Evolutionary conservation across 2,113 vertebrate species (phyloP), one percentile per base, ranked within the genome.

Genomic region (Dromaius novaehollandiae): DNA sequence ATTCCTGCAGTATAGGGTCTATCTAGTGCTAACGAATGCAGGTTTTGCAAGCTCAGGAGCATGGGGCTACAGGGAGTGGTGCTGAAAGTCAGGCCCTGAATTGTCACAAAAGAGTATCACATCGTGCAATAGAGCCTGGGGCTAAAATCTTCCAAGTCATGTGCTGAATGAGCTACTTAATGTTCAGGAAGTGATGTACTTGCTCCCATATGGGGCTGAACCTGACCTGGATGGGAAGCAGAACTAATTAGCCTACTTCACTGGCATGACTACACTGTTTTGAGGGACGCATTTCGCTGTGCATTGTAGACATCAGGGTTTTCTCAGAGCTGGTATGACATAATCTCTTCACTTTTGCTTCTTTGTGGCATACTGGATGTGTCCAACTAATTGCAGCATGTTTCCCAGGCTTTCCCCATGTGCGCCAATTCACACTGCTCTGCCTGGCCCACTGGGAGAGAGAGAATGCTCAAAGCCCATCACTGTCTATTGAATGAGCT

Each of bases 21-120:
- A 5, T 0, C 22, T 75, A 61, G 34, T 1, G 0, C n/a, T 77
- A 36, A 55, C 2, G 3, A 85, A 32, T 0, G 2, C 28, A 94
- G 20, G 7, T 88, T 26, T 74, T 84, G 36, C 53, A 93, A 70
- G 26, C 36, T 60, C 40, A 40, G 24, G 64, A 88, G 26, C 11
- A 3, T 30, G 12, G 7, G 3, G 32, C 51, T 69, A 14, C 4
- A 3, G 34, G 13, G 36, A 80, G 30, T 1, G 1, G 22, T n/a
- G 68, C 55, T 86, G 71, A 61, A 93, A 5, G 3, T 53, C n/a
- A 73, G 58, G 32, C 13, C 24, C 46, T 82, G 46, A 34, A 30
- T 26, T 71, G 48, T 80, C 48, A 53, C 25, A 44, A 40, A 63
- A 58, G 42, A 44, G 3, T 84, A 4, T 44, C 78, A 22, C 40